phyloP scores from a whole-genome alignment of 2,113 vertebrate genomes.

The Chinchilla lanigera region DNA sequence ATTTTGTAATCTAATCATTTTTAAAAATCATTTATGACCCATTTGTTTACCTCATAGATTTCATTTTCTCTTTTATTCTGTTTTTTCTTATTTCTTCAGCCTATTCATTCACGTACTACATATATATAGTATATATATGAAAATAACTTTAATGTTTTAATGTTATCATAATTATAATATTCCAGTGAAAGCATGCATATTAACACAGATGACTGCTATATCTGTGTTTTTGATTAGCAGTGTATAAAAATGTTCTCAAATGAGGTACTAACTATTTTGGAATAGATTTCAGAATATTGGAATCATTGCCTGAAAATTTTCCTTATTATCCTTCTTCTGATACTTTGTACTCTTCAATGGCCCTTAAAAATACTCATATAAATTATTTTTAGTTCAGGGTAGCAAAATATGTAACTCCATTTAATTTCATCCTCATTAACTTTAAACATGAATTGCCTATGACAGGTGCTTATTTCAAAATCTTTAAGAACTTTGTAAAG shows the following conservation, averaged over 20 bases:
- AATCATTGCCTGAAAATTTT: background rate
- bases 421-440: background rate
- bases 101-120: background rate
- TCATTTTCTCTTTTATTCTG: background rate
- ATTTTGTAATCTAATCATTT: background rate
- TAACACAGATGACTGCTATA: background rate
- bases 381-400: slow-evolving; percentile 24
- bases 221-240: background rate
- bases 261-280: background rate
- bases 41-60: background rate
- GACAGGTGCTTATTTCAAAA: background rate
- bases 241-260: background rate
- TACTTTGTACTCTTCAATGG: background rate
- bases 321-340: background rate
- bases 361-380: background rate
- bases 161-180: background rate
- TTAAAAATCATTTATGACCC: background rate
- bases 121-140: background rate
- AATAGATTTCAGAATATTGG: background rate
- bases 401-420: background rate
- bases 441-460: background rate
- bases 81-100: background rate
- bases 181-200: background rate
- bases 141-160: background rate
- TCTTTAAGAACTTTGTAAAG: background rate